Evolutionary conservation across 1,140 invertebrate genomes (phyloP).

Genomic region (Apis laboriosa): DNA sequence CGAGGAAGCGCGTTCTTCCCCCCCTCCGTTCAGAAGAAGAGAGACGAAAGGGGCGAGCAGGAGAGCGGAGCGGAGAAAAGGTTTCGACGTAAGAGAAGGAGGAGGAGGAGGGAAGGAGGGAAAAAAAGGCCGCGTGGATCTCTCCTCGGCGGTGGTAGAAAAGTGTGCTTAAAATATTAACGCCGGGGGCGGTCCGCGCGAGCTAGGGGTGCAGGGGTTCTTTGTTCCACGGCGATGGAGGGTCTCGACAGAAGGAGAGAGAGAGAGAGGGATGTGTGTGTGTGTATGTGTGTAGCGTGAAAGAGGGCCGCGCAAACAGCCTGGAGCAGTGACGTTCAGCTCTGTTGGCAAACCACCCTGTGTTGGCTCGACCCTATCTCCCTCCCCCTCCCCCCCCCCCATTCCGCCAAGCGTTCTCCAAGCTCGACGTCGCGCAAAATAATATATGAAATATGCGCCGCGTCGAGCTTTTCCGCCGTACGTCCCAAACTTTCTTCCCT

Average conservation of each 20-base stretch:
- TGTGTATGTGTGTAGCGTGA: slow-evolving; percentile 39
- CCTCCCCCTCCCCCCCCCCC: not conserved
- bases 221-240: slow-evolving; percentile 75
- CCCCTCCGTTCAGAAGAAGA: too few relatives aligned
- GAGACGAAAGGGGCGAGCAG: slow-evolving; percentile 35
- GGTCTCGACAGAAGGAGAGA: slow-evolving; percentile 42
- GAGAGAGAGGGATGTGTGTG: not conserved
- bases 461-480: slow-evolving; percentile 50
- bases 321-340: slow-evolving; percentile 61
- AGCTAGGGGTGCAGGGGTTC: slow-evolving; percentile 67
- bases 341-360: slow-evolving; percentile 50
- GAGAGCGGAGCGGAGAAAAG: slow-evolving; percentile 10
- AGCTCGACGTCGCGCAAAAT: slow-evolving; percentile 74
- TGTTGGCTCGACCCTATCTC: slow-evolving; percentile 12
- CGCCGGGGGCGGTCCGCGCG: slow-evolving; percentile 73
- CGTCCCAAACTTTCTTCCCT: too few relatives aligned
- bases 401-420: slow-evolving; percentile 29
- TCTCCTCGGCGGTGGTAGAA: slow-evolving; percentile 68
- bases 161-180: slow-evolving; percentile 82
- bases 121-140: slow-evolving; percentile 21
- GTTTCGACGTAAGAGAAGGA: not conserved
- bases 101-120: slow-evolving; percentile 35
- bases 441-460: slow-evolving; percentile 81
- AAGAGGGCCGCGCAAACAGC: slow-evolving; percentile 75
- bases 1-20: slow-evolving; percentile 47